A percentile compares a stretch with the other conserved stretches of the same genome.
Evolutionary conservation across 2,888 invertebrate species (phyloP).

Genomic region (Busseola fusca): DNA sequence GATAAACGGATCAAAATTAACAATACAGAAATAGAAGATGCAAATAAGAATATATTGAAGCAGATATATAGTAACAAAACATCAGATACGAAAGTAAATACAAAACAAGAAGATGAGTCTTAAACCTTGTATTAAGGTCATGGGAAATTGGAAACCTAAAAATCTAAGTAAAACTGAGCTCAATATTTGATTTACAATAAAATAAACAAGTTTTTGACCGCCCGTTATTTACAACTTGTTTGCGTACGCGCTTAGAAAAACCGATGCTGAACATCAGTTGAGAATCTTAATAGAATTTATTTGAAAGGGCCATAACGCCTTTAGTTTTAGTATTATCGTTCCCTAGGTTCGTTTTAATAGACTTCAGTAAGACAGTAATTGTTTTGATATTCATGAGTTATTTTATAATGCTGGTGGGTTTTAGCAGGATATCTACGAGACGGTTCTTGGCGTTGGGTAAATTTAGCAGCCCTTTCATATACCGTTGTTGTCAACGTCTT

Average conservation of each 20-base stretch:
- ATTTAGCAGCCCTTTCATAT: slow-evolving; percentile 1
- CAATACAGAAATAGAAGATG: slow-evolving; percentile 10
- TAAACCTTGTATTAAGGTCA: slow-evolving; percentile 33
- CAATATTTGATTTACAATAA: slow-evolving; percentile 53
- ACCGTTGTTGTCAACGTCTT: not conserved
- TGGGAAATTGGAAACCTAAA: slow-evolving; percentile 27
- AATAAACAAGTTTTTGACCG: slow-evolving; percentile 41
- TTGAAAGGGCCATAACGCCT: slow-evolving; percentile 16
- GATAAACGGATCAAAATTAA: slow-evolving; percentile 13
- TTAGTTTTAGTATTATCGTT: slow-evolving; percentile 29
- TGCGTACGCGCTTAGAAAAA: slow-evolving; percentile 22
- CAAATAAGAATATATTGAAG: not conserved
- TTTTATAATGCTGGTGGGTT: slow-evolving; percentile 12
- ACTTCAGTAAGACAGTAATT: slow-evolving; percentile 6
- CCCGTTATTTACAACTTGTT: slow-evolving; percentile 50
- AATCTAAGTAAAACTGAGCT: slow-evolving; percentile 28
- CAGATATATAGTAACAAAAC: slow-evolving; percentile 12
- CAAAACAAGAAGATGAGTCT: slow-evolving; percentile 16
- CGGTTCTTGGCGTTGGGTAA: not conserved
- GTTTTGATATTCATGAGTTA: slow-evolving; percentile 25
- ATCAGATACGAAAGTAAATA: slow-evolving; percentile 23
- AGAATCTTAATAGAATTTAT: slow-evolving; percentile 39
- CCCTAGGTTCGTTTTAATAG: slow-evolving; percentile 9
- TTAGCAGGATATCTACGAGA: not conserved
- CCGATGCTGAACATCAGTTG: slow-evolving; percentile 22